Base-by-base conservation (phyloP, 1,140 invertebrate species). In the Eriosoma lanigerum region DNA sequence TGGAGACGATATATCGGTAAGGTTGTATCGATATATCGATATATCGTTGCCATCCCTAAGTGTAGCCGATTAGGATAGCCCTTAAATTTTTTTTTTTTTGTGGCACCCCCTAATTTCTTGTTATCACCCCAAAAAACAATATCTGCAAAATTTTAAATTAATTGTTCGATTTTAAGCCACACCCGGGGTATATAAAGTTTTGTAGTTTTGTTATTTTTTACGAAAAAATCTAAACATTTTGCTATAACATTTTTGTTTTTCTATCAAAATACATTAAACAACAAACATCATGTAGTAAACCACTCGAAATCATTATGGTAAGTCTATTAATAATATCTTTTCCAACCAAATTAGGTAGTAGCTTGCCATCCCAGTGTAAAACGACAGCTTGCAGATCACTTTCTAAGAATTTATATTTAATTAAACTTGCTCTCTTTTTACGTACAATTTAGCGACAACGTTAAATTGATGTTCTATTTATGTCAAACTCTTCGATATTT, bases 301-400 rank as follows among this genome's bases (percentile, higher is more conserved):
- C 60, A n/a, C 48, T 56, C 64, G 24, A 66, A 50, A 81, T 76
- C 9, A 81, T 60, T 24, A 81, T 62, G 19, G 72, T 3, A 26
- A 81, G 32, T 9, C 56, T 24, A 15, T 64, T 72, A 29, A 48
- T 26, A 44, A 80, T 13, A 29, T 66, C 21, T 66, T 80, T 62
- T 10, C 38, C 54, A 64, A 56, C 58, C 19, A 82, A 81, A 73
- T 62, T 81, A 64, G 46, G 76, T 15, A 83, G 38, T n/a, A 83
- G 26, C 68, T 84, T 84, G 66, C 81, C 83, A 83, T 83, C 82
- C 82, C 82, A 82, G 19, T 82, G 5, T n/a, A 83, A 72, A 58
- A 81, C 54, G n/a, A 81, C 76, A 13, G 82, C 29, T 17, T 82
- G 32, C 0, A 52, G 48, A 52, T 48, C 48, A 78, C 19, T 78